These are phyloP conservation scores for Orchesellides sinensis DNA, from an alignment of 2,888 invertebrate species.

Conservation along the genomic window DNA sequence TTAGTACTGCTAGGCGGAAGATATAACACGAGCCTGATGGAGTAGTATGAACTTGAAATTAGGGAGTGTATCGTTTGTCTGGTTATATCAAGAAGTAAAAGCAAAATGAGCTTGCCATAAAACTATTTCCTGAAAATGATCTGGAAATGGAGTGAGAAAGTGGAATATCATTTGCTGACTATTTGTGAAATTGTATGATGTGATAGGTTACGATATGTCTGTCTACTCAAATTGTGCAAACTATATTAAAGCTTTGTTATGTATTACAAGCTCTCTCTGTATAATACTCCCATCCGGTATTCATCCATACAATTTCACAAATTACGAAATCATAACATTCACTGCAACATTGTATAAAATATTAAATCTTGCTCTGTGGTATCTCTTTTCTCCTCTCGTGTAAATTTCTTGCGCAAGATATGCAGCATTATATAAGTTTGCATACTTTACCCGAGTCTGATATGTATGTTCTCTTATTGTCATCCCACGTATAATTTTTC, in stretches of 20 bases:
- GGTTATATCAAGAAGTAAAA: conserved; percentile 20
- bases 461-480: no score
- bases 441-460: no score
- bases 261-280: neutral
- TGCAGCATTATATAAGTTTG: no score
- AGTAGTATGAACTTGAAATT: no score
- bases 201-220: conserved; percentile 2
- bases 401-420: no score
- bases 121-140: conserved; percentile 40
- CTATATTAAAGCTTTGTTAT: neutral
- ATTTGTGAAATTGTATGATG: conserved; percentile 20
- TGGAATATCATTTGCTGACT: conserved; percentile 21
- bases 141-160: conserved; percentile 34
- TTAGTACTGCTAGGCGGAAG: no score
- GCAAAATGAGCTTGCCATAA: conserved; percentile 32
- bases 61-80: no score
- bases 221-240: no score
- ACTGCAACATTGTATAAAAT: conserved; percentile 28
- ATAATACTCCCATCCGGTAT: neutral
- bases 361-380: conserved; percentile 28
- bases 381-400: conserved; percentile 6
- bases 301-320: conserved; percentile 5
- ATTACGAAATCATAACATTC: neutral
- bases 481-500: neutral
- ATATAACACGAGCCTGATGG: no score